Evolutionary conservation across 2,888 invertebrate genomes (phyloP).

Genomic region (Trachelus iudaicus): DNA sequence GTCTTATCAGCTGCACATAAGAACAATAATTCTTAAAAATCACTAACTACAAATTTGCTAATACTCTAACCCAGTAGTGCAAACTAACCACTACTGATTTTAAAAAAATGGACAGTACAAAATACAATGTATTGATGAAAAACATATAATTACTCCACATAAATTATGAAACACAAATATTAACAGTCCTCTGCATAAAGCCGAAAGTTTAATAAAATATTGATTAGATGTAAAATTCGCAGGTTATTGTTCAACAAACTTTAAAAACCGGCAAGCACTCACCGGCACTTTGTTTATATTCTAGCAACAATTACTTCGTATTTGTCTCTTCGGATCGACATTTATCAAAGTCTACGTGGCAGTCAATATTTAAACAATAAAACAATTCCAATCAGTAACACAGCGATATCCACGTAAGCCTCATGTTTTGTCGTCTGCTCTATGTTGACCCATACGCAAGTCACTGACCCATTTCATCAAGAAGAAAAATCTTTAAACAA

Average conservation of each 20-base stretch:
- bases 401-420: background rate
- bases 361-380: background rate
- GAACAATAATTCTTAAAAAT: background rate
- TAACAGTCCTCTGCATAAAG: background rate
- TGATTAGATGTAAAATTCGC: background rate
- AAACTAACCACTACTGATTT: background rate
- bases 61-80: background rate
- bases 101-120: background rate
- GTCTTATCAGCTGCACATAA: background rate
- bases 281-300: background rate
- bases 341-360: background rate
- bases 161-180: background rate
- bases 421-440: background rate
- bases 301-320: background rate
- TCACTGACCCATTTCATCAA: background rate
- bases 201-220: background rate
- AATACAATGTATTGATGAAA: background rate
- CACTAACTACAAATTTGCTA: background rate
- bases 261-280: background rate
- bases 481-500: background rate
- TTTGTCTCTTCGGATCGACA: background rate
- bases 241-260: background rate
- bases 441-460: background rate
- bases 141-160: background rate
- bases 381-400: background rate